A percentile compares a stretch with the other conserved stretches of the same genome.
phyloP scores from a whole-genome alignment of 2,113 vertebrate genomes.

The Azemiops feae region DNA sequence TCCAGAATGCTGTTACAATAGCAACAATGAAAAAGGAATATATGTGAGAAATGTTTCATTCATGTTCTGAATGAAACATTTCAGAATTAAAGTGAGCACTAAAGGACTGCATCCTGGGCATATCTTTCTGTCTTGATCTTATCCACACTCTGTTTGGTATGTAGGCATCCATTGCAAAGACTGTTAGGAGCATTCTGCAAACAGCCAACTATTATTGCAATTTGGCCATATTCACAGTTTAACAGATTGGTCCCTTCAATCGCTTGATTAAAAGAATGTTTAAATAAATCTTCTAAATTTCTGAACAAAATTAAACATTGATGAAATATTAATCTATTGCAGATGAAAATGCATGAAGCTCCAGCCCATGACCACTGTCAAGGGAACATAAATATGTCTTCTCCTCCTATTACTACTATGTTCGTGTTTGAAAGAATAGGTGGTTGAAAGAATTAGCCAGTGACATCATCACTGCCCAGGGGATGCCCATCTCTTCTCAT shows the following conservation, averaged over 20 bases:
- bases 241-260: neutral
- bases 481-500: neutral
- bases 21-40: neutral
- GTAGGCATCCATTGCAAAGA: neutral
- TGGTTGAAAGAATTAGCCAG: neutral
- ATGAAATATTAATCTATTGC: neutral
- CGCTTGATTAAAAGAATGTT: neutral
- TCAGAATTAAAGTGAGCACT: neutral
- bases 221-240: neutral
- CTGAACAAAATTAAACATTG: neutral
- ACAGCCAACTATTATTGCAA: neutral
- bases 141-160: neutral
- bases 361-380: neutral
- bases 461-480: neutral
- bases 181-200: neutral
- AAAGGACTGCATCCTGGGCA: neutral
- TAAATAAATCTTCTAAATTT: neutral
- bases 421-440: no score
- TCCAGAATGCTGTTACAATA: neutral
- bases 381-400: neutral
- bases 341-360: neutral
- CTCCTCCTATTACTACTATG: neutral
- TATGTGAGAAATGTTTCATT: neutral
- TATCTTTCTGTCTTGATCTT: neutral
- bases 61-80: neutral